Conservation (phyloP, 2,888 invertebrate genomes). For the Sinohyriopsis cumingii region DNA sequence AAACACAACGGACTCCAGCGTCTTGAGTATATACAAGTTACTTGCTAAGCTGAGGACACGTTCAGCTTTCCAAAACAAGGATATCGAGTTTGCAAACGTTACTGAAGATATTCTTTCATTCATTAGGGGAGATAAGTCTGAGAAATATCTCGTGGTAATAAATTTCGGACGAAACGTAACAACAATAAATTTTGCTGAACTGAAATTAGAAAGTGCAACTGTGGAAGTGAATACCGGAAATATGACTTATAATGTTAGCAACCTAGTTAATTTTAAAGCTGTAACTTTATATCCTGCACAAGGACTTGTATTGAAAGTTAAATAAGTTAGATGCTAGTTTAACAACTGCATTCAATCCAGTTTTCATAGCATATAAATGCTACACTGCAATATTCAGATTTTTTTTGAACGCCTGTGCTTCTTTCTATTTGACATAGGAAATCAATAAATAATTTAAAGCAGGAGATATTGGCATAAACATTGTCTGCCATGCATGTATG, state of each 20-base stretch:
- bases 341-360: too few species aligned
- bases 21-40: slow-evolving; percentile 48
- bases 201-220: too few species aligned
- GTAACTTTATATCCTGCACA: slow-evolving; percentile 7
- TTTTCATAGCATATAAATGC: too few species aligned
- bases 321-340: too few species aligned
- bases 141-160: slow-evolving; percentile 51
- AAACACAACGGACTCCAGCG: slow-evolving; percentile 12
- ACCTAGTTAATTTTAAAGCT: not conserved
- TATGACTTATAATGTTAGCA: not conserved
- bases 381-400: too few species aligned
- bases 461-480: too few species aligned
- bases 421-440: too few species aligned
- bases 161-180: slow-evolving; percentile 41
- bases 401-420: too few species aligned
- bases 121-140: slow-evolving; percentile 32
- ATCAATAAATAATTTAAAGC: too few species aligned
- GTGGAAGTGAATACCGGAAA: too few species aligned
- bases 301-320: slow-evolving; percentile 2
- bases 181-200: too few species aligned
- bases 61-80: slow-evolving; percentile 56
- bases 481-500: too few species aligned
- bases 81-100: slow-evolving; percentile 33
- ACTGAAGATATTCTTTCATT: slow-evolving; percentile 49
- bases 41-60: slow-evolving; percentile 53